These are phyloP conservation scores for Neolamprologus sp. DNA, from an alignment of 2,113 vertebrate genomes.

Conservation along the genomic window DNA sequence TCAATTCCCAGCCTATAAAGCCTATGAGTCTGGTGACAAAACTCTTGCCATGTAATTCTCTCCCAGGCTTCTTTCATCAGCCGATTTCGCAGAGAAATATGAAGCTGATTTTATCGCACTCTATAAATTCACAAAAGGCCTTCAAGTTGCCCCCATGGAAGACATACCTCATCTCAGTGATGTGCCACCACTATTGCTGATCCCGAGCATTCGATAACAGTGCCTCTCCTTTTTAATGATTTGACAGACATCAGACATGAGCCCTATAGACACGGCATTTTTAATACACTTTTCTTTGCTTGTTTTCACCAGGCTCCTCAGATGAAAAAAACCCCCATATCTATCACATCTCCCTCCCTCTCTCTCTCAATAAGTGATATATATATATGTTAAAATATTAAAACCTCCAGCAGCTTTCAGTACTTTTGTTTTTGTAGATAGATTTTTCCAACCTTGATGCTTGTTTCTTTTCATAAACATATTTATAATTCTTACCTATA, in stretches of 20 bases:
- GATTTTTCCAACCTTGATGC: not conserved
- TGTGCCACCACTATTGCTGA: slow-evolving; percentile 72
- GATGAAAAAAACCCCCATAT: slow-evolving; percentile 55
- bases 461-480: not conserved
- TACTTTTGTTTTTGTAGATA: not conserved
- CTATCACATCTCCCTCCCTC: slow-evolving; percentile 52
- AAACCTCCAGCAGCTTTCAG: slow-evolving; percentile 45
- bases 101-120: slow-evolving; percentile 76
- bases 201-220: slow-evolving; percentile 78
- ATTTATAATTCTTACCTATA: not conserved
- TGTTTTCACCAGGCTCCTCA: slow-evolving; percentile 75
- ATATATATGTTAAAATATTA: not conserved
- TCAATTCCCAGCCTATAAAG: slow-evolving; percentile 61
- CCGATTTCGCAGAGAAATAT: slow-evolving; percentile 72
- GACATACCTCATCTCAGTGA: slow-evolving; percentile 68
- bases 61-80: slow-evolving; percentile 69
- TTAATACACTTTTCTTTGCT: slow-evolving; percentile 73
- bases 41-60: slow-evolving; percentile 72
- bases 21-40: slow-evolving; percentile 65
- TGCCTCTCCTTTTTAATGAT: slow-evolving; percentile 75
- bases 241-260: slow-evolving; percentile 80
- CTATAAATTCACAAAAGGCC: slow-evolving; percentile 77
- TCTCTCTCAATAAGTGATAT: slow-evolving; percentile 14
- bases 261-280: slow-evolving; percentile 67
- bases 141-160: slow-evolving; percentile 71